Evolutionary conservation across 2,888 invertebrate genomes (phyloP), one percentile per base, ranked within the genome.

Genomic region (Callyntrura sp.): DNA sequence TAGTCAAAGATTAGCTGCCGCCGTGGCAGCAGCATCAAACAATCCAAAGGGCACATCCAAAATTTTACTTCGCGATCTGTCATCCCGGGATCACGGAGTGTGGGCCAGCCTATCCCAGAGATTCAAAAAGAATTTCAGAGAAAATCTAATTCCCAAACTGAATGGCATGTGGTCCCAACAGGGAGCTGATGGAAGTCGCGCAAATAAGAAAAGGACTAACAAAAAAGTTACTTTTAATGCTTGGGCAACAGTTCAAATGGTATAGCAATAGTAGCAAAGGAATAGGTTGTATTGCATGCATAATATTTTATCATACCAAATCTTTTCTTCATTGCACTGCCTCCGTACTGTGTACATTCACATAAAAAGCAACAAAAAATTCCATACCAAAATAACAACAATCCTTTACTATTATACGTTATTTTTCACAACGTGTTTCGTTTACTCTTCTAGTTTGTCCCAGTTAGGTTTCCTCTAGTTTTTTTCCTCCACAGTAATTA

Each of bases 181-280:
- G 17, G 76, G 70, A 6, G 89, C 90, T 17, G 92, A 92, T 23
- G 91, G 90, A n/a, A 88, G 70, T 68, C 90, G 91, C 5, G 76
- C 65, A 23, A 92, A 91, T 85, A 93, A 93, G 91, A 92, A 92
- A 88, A 92, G 93, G 45, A 79, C 92, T 14, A 92, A 90, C 76
- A 93, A 93, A 85, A 93, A 93, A 79, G 93, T 93, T 76, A 93
- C 93, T 35, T 93, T 93, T 81, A 93, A 93, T 91, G 93, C 92
- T 84, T 93, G 93, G 93, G 93, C 93, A 23, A 93, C 93, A 45
- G 93, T 93, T 81, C 93, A 93, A 92, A 93, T 93, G 92, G 93
- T 93, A 87, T 90, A 87, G 83, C 17, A 62, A n/a, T 48, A 60
- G 62, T n/a, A 25, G 35, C 17, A 17, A 60, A 51, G 20, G 12